These are phyloP conservation scores for Pogonocichla stellata DNA, from an alignment of 2,113 vertebrate genomes.

Conservation along the genomic window DNA sequence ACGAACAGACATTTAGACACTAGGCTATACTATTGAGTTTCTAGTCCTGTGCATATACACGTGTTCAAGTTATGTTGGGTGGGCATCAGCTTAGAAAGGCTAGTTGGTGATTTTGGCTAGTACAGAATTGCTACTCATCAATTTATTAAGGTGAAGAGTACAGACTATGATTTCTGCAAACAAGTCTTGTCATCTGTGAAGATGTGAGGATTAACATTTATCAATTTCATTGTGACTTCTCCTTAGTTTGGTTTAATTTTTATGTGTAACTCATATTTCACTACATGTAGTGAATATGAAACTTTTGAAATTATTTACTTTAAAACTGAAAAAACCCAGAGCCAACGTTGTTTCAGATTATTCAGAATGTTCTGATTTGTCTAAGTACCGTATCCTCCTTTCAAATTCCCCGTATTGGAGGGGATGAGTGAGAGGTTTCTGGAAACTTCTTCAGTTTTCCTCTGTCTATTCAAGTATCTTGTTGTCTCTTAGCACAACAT, in stretches of 20 bases:
- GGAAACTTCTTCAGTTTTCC: not conserved
- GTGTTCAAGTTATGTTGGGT: not conserved
- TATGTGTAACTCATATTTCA: accelerated
- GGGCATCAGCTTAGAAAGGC: not conserved
- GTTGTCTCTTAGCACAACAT: not conserved
- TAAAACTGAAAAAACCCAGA: not conserved
- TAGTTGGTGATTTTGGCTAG: not conserved
- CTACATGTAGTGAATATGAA: not conserved
- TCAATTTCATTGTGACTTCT: not conserved
- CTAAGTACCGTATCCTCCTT: not conserved
- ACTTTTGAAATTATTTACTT: not conserved
- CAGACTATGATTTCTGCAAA: not conserved
- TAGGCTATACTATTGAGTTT: not conserved
- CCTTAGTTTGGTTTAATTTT: not conserved
- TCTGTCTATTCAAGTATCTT: not conserved
- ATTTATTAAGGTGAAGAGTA: not conserved
- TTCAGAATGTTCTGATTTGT: not conserved
- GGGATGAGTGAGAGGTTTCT: not conserved
- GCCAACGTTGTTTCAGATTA: not conserved
- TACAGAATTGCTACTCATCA: not conserved
- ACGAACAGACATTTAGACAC: not conserved
- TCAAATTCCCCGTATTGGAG: accelerated
- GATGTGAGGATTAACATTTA: not conserved
- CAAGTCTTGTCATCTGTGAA: not conserved
- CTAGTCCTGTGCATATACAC: not conserved